phyloP scores from a whole-genome alignment of 2,888 invertebrate genomes.

The Sesia apiformis region DNA sequence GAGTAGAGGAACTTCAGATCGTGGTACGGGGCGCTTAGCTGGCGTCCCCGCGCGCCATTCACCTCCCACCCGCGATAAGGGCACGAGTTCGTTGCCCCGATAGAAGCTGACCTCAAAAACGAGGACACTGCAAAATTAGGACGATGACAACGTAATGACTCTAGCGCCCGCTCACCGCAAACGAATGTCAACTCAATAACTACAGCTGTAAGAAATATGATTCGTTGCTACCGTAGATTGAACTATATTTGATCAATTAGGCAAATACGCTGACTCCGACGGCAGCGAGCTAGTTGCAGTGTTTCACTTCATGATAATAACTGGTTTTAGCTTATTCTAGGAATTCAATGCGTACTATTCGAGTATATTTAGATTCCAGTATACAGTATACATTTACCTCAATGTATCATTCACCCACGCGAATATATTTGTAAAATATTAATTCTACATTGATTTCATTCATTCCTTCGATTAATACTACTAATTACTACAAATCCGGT shows the following conservation, averaged over 20 bases:
- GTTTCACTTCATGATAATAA: conserved; percentile 56
- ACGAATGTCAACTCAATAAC: conserved; percentile 39
- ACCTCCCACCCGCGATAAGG: conserved; percentile 63
- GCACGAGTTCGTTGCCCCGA: conserved; percentile 74
- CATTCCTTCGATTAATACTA: too few relatives aligned
- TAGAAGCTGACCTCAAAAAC: conserved; percentile 81
- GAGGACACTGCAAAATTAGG: conserved; percentile 80
- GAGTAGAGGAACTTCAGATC: conserved; percentile 32
- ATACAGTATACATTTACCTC: neutral
- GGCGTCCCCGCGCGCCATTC: conserved; percentile 29
- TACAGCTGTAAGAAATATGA: conserved; percentile 24
- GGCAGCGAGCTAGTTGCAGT: conserved; percentile 58
- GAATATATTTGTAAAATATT: too few relatives aligned
- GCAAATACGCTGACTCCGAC: conserved; percentile 71
- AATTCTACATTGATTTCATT: too few relatives aligned
- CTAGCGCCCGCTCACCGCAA: conserved; percentile 41
- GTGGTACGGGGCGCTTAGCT: conserved; percentile 22
- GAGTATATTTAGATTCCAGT: neutral
- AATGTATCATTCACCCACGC: too few relatives aligned
- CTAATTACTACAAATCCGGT: too few relatives aligned
- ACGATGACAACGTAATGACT: conserved; percentile 72
- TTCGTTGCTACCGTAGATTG: conserved; percentile 22
- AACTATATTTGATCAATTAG: conserved; percentile 74
- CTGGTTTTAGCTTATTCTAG: conserved; percentile 36
- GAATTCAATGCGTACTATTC: conserved; percentile 12